Evolutionary conservation across 2,888 invertebrate genomes (phyloP).

Genomic region (Noctua comes): DNA sequence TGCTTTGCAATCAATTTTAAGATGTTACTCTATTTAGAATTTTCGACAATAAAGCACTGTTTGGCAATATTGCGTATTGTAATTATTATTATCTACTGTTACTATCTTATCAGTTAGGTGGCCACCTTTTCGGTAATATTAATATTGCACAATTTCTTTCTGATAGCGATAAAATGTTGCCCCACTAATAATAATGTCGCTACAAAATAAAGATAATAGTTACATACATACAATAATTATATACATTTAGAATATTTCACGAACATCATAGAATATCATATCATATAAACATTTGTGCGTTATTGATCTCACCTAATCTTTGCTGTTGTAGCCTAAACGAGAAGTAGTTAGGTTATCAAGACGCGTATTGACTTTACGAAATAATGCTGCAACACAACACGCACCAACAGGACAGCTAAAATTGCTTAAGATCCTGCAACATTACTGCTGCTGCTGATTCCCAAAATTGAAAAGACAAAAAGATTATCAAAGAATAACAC

Average conservation of each 20-base stretch:
- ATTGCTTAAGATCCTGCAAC: neutral
- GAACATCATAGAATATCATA: constrained; percentile 40
- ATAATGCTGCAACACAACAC: constrained; percentile 4
- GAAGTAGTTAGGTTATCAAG: constrained; percentile 25
- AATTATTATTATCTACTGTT: neutral
- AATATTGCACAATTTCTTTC: neutral
- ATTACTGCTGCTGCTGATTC: too few species aligned
- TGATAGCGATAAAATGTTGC: constrained; percentile 4
- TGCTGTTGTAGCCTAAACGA: constrained; percentile 55
- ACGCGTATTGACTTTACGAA: constrained; percentile 2
- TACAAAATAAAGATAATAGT: constrained; percentile 16
- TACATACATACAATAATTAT: constrained; percentile 16
- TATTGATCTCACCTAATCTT: constrained; percentile 40
- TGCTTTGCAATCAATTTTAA: neutral
- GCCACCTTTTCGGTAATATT: neutral
- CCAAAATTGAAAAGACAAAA: neutral
- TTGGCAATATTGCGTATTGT: neutral
- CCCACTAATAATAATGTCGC: neutral
- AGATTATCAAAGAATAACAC: neutral
- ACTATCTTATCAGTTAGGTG: neutral
- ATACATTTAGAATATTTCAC: constrained; percentile 59
- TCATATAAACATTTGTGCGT: constrained; percentile 57
- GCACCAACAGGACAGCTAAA: neutral
- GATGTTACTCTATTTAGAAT: neutral
- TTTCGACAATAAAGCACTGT: neutral